A percentile compares a stretch with the other conserved stretches of the same genome.
These are phyloP conservation scores for Mobula birostris DNA, from an alignment of 2,113 vertebrate species.

Conservation along the genomic window DNA sequence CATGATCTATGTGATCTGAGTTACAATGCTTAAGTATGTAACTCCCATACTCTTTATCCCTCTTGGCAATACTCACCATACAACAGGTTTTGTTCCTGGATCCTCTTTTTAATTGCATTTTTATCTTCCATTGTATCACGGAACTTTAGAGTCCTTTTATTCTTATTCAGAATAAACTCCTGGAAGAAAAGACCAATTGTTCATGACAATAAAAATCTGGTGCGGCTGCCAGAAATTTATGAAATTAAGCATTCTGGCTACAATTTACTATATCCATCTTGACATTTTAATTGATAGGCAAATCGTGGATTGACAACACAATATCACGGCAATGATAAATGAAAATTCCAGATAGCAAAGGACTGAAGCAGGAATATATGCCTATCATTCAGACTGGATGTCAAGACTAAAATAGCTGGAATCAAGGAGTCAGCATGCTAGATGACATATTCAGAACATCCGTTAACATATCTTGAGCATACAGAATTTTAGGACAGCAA, in stretches of 20 bases:
- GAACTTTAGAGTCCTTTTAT: slow-evolving; percentile 26
- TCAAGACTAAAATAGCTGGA: background rate
- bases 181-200: background rate
- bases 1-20: background rate
- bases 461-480: background rate
- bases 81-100: slow-evolving; percentile 31
- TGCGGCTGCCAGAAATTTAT: background rate
- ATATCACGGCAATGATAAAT: background rate
- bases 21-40: background rate
- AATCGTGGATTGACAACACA: background rate
- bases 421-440: background rate
- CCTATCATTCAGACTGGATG: background rate
- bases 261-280: background rate
- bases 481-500: background rate
- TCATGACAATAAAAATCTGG: background rate
- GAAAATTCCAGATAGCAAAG: background rate
- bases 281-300: background rate
- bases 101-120: slow-evolving; percentile 29
- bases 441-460: background rate
- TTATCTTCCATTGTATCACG: slow-evolving; percentile 33
- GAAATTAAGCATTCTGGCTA: background rate
- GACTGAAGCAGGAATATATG: background rate
- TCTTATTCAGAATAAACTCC: slow-evolving; percentile 30
- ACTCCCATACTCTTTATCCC: background rate
- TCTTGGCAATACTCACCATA: background rate